Base-by-base conservation (phyloP, 1,140 invertebrate species). In the Thaumatotibia leucotreta region DNA sequence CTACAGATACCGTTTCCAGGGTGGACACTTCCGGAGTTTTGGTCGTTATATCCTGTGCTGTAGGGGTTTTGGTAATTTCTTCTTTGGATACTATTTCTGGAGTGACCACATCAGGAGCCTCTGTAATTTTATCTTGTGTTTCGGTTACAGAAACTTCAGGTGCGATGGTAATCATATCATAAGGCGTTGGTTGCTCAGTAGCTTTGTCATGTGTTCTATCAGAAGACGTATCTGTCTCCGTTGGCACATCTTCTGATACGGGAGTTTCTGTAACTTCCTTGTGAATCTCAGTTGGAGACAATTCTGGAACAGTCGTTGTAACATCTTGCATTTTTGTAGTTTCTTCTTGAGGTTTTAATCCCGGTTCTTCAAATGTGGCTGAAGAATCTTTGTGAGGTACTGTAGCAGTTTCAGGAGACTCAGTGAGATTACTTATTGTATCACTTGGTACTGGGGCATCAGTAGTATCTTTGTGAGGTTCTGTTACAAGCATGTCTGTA, bases 41-140 rank as follows among this genome's bases (percentile, higher is more conserved):
- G 2, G 50, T 52, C 6, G 22, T n/a, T 24, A 52, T 8, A 27
- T 52, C 50, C 11, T 52, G 2, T 24, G 4, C 11, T 5, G 24
- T 22, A 27, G 50, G 23, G 24, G 22, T 20, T 52, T 52, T 10
- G 9, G 50, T n/a, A 11, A 4, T 27, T 27, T 52, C 10, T 6
- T 52, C 23, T 27, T 52, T 23, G 4, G 22, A 11, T 39, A 17
- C 50, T 4, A 10, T 32, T 66, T 27, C 33, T 63, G 61, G 29
- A 1, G 32, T 54, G 4, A 20, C 61, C 8, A 17, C 58, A 10
- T 66, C 68, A 72, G 69, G 32, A 64, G 74, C 69, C 45, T 72
- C 75, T 45, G 65, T 64, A 11, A 31, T 39, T 49, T 67, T 29
- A 22, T 62, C 29, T 20, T 61, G 31, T 31, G 67, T 1, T 58